Evolutionary conservation across 2,797 vertebrate genomes (phyloP), one percentile per base, ranked within the genome.

Genomic region (Cirrhinus molitorella): DNA sequence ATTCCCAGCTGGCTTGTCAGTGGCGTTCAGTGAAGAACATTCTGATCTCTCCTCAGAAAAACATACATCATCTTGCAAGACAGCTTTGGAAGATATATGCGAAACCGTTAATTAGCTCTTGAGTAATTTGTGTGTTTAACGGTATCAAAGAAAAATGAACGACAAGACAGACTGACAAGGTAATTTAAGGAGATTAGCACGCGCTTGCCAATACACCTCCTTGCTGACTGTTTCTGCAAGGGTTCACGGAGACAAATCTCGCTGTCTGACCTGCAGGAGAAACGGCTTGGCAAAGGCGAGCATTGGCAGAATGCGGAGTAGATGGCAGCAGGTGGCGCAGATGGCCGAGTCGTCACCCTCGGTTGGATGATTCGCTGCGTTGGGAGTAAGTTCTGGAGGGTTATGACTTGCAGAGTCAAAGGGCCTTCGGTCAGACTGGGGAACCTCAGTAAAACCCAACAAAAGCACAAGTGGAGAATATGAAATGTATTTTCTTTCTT

Each of bases 241-340:
- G 25, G 28, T 23, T 61, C 28, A 34, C 25, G 1, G 43, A 63
- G 79, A 72, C 14, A 37, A 37, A 72, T 23, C 25, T 16, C 1
- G 3, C 66, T 59, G 79, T 71, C 67, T 71, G 88, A 85, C 79
- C 90, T 9, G 11, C 55, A 72, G 66, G 78, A 61, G 72, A 70
- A 76, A 23, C 55, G 70, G 31, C 72, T 73, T 68, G 78, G 74
- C 83, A 86, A 78, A 49, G 75, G 79, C 63, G 72, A 85, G 77
- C 83, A 79, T 77, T 90, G 89, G 88, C 87, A 87, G 72, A 25
- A 40, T 49, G 81, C 79, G 68, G 85, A 73, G 85, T 91, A 92
- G 90, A 91, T 86, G 87, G 88, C 83, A 90, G 92, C 89, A 88
- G 88, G 83, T 80, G 79, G 84, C 59, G 85, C 92, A 93, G 90